These are phyloP conservation scores for Corella eumyota DNA, from an alignment of 23 tunicate species.

Conservation along the genomic window DNA sequence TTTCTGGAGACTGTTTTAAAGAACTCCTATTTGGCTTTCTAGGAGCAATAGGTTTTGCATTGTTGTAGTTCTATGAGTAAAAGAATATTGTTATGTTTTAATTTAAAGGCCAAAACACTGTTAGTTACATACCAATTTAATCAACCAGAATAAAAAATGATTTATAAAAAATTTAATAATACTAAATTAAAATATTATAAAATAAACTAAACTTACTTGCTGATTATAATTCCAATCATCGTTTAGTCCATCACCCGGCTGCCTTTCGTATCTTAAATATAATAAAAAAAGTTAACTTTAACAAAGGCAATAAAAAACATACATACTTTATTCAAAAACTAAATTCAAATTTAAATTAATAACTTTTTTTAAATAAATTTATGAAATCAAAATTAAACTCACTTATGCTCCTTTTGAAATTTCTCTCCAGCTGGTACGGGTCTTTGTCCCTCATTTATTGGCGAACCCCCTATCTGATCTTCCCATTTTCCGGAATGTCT, in stretches of 20 bases:
- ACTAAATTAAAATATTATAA: no score
- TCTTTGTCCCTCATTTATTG: background rate
- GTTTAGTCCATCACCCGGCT: conserved; percentile 52
- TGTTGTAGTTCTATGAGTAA: no score
- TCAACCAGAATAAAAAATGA: no score
- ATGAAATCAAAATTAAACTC: background rate
- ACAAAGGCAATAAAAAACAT: background rate
- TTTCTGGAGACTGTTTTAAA: background rate
- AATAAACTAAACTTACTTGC: no score
- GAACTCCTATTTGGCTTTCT: background rate
- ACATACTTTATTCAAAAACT: background rate
- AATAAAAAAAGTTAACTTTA: background rate
- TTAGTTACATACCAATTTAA: no score
- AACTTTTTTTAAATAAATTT: background rate
- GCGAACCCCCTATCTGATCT: no score
- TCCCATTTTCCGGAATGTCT: no score
- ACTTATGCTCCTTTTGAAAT: background rate
- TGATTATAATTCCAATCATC: conserved; percentile 6
- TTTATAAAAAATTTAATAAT: no score
- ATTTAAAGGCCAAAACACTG: no score
- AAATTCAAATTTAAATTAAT: background rate
- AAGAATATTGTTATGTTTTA: no score
- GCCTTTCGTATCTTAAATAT: conserved; percentile 10
- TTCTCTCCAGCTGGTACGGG: background rate
- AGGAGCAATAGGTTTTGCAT: background rate